phyloP scores from a whole-genome alignment of 2,113 vertebrate genomes.

The Spilogale gracilis region DNA sequence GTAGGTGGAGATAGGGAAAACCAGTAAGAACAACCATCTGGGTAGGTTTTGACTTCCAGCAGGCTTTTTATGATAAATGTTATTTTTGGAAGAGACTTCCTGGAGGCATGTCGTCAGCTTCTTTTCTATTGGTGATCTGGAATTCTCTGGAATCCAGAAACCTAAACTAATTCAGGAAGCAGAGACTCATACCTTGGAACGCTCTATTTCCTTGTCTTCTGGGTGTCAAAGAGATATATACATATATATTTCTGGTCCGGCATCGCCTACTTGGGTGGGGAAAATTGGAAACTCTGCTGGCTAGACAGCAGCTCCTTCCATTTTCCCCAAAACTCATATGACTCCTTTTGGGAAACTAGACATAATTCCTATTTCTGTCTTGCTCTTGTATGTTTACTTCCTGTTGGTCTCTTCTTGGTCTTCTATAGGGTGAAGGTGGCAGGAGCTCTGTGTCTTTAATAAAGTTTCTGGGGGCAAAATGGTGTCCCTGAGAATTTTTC shows the following conservation, averaged over 20 bases:
- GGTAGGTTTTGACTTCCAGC: background rate
- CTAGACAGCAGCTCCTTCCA: background rate
- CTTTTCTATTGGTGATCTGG: slow-evolving; percentile 12
- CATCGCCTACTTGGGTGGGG: background rate
- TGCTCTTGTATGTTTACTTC: background rate
- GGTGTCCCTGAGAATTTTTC: background rate
- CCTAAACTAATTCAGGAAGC: slow-evolving; percentile 62
- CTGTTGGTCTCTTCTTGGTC: background rate
- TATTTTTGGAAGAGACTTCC: slow-evolving; percentile 55
- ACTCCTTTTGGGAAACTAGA: background rate
- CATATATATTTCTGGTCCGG: background rate
- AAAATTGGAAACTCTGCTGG: slow-evolving; percentile 37
- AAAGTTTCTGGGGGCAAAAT: background rate
- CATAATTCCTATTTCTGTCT: background rate
- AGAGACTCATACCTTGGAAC: background rate
- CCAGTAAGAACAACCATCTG: slow-evolving; percentile 39
- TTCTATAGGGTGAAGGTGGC: background rate
- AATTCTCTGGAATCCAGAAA: slow-evolving; percentile 49
- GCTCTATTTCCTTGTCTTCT: slow-evolving; percentile 66
- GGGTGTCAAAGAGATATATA: slow-evolving; percentile 37
- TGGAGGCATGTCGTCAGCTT: background rate
- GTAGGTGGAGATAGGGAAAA: slow-evolving; percentile 57
- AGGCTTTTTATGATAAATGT: slow-evolving; percentile 40
- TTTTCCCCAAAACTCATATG: background rate
- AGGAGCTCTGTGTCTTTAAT: background rate